phyloP scores from a whole-genome alignment of 2,888 invertebrate species.

The Hololepta plana region DNA sequence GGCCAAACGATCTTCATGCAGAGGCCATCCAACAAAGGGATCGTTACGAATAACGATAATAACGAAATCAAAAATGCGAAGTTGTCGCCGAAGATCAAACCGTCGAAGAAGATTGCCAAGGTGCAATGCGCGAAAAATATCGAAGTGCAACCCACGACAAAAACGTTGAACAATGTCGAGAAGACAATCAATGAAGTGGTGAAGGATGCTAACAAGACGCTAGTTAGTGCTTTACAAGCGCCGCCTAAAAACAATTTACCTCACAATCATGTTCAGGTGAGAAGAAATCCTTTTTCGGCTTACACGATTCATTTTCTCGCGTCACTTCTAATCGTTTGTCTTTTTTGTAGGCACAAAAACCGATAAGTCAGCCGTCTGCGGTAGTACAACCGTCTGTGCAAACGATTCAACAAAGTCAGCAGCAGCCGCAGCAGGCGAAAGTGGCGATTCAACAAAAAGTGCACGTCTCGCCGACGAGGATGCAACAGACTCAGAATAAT shows the following conservation, averaged over 20 bases:
- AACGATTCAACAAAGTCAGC: conserved; percentile 9
- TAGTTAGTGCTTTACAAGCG: conserved; percentile 17
- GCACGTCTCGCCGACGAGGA: conserved; percentile 7
- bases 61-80: conserved; percentile 16
- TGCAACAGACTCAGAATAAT: conserved; percentile 5
- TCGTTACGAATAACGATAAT: conserved; percentile 7
- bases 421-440: too few relatives aligned
- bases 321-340: too few relatives aligned
- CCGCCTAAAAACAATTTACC: conserved; percentile 18
- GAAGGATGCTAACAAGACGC: conserved; percentile 11
- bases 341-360: conserved; percentile 8
- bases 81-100: conserved; percentile 23
- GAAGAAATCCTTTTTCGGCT: conserved; percentile 2
- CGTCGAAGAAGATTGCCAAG: conserved; percentile 19
- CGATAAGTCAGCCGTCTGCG: conserved; percentile 12
- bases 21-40: conserved; percentile 12
- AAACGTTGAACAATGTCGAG: conserved; percentile 10
- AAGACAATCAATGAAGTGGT: conserved; percentile 13
- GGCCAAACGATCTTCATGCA: conserved; percentile 29
- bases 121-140: too few relatives aligned
- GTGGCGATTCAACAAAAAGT: conserved; percentile 9
- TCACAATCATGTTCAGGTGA: conserved; percentile 16
- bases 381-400: conserved; percentile 20
- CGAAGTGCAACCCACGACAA: neutral
- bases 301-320: too few relatives aligned